phyloP scores from a whole-genome alignment of 2,888 invertebrate genomes.

The Hypercompe scribonia region DNA sequence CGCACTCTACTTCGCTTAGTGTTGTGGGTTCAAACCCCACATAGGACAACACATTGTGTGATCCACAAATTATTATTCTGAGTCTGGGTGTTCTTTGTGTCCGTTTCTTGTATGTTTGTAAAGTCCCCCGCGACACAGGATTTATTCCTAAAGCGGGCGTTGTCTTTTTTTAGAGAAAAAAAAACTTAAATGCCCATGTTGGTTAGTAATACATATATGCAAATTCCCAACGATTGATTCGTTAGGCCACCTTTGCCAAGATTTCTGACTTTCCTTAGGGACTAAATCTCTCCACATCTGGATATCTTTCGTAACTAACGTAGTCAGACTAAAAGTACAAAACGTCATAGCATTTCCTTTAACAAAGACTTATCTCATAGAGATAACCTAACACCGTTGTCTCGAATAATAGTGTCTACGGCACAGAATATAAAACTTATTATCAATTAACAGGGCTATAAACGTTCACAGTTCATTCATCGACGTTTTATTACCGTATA shows the following conservation, averaged over 20 bases:
- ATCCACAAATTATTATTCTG: too few relatives aligned
- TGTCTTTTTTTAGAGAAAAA: too few relatives aligned
- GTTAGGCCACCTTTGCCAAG: not conserved
- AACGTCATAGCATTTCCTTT: not conserved
- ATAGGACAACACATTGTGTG: too few relatives aligned
- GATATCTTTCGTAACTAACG: not conserved
- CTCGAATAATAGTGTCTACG: not conserved
- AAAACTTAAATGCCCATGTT: not conserved
- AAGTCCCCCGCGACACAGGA: too few relatives aligned
- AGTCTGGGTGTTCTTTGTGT: too few relatives aligned
- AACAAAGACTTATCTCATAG: not conserved
- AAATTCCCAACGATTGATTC: too few relatives aligned
- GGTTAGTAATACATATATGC: too few relatives aligned
- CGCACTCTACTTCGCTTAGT: too few relatives aligned
- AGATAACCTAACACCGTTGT: not conserved
- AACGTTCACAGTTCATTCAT: conserved; percentile 30
- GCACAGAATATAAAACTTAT: conserved; percentile 2
- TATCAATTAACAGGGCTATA: not conserved
- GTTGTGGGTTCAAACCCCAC: too few relatives aligned
- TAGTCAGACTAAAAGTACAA: not conserved
- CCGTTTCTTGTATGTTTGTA: too few relatives aligned
- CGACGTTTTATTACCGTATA: conserved; percentile 31
- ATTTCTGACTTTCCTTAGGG: not conserved
- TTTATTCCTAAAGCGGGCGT: too few relatives aligned
- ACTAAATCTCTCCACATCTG: not conserved